Conservation (phyloP, 2,888 invertebrate species). For the Ichneumoninae sp. region DNA sequence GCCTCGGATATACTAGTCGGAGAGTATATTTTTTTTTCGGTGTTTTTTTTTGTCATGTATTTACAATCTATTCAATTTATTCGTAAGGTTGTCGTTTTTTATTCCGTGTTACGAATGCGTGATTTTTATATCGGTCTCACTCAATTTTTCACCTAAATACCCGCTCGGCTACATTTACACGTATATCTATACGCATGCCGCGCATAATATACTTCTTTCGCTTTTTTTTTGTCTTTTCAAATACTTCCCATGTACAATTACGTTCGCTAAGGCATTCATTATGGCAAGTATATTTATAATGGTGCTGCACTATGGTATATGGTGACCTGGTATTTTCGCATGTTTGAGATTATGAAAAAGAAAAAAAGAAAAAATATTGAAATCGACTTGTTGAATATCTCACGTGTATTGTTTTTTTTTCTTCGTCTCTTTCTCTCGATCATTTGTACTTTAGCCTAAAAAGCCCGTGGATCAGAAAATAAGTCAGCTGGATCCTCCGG, state of each 20-base stretch:
- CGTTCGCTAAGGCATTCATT: constrained; percentile 82
- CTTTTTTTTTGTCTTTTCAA: constrained; percentile 69
- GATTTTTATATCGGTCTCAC: constrained; percentile 51
- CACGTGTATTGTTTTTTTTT: constrained; percentile 32
- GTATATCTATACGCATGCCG: constrained; percentile 46
- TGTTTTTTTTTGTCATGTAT: constrained; percentile 51
- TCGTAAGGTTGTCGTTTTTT: constrained; percentile 43
- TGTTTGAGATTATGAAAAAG: constrained; percentile 69
- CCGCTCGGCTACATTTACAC: constrained; percentile 39
- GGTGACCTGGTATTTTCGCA: constrained; percentile 70
- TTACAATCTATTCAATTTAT: constrained; percentile 65
- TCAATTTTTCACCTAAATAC: constrained; percentile 53
- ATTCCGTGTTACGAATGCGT: constrained; percentile 55
- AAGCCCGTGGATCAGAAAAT: constrained; percentile 13
- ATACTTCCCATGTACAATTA: constrained; percentile 74
- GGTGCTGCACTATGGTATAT: constrained; percentile 75
- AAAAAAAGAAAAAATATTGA: constrained; percentile 36
- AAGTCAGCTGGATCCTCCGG: background rate
- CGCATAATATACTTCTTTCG: constrained; percentile 50
- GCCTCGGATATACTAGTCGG: constrained; percentile 38
- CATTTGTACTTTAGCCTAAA: constrained; percentile 45
- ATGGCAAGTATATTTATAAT: constrained; percentile 82
- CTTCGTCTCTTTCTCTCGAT: constrained; percentile 31
- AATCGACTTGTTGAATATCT: constrained; percentile 40
- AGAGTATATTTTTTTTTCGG: constrained; percentile 51